These are phyloP conservation scores for Uromys caudimaculatus DNA, from an alignment of 2,797 vertebrate genomes.

Conservation along the genomic window DNA sequence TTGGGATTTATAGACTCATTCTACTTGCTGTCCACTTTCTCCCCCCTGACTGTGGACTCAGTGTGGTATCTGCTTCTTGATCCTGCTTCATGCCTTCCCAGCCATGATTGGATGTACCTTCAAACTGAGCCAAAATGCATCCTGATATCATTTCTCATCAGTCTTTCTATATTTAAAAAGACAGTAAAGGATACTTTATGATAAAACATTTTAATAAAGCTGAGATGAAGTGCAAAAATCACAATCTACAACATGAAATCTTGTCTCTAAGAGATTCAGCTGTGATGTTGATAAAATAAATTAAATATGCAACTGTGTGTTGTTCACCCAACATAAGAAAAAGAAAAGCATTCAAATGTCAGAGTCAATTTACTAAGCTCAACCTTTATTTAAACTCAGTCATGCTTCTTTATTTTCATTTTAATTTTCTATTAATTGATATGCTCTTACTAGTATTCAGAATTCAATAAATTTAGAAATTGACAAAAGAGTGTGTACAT, in stretches of 20 bases:
- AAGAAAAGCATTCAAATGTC: slow-evolving; percentile 51
- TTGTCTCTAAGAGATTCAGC: not conserved
- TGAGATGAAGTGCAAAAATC: not conserved
- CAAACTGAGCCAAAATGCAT: not conserved
- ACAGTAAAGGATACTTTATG: not conserved
- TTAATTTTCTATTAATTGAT: slow-evolving; percentile 80
- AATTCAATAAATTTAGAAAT: slow-evolving; percentile 73
- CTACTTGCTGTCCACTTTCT: not conserved
- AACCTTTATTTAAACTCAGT: slow-evolving; percentile 71
- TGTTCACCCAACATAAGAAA: slow-evolving; percentile 50
- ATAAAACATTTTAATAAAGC: not conserved
- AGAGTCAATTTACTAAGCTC: slow-evolving; percentile 54
- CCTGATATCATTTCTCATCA: not conserved
- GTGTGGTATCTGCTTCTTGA: no score
- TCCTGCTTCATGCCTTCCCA: not conserved
- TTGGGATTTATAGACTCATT: not conserved
- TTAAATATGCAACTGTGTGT: slow-evolving; percentile 47
- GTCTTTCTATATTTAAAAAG: no score
- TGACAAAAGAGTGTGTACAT: slow-evolving; percentile 77
- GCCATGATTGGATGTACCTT: not conserved
- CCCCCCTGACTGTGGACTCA: not conserved
- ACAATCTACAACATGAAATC: slow-evolving; percentile 15
- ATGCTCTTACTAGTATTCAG: slow-evolving; percentile 71
- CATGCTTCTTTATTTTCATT: slow-evolving; percentile 33
- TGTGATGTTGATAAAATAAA: slow-evolving; percentile 44